phyloP scores from a whole-genome alignment of 2,888 invertebrate species.

The Cyrtodaria siliqua region DNA sequence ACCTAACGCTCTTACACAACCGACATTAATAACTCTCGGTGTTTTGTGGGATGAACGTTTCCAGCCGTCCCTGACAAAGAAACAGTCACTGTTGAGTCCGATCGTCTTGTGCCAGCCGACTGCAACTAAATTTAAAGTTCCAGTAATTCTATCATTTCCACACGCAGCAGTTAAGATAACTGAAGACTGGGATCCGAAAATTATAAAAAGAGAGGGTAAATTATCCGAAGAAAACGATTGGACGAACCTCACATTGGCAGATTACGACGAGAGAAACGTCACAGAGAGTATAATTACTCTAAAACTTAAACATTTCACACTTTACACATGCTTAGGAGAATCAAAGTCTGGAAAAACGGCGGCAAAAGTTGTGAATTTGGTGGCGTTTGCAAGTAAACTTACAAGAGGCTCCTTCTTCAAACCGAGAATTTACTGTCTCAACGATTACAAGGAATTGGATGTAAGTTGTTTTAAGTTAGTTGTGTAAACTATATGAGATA shows the following conservation, averaged over 20 bases:
- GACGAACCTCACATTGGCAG: slow-evolving; percentile 49
- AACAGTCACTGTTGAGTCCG: slow-evolving; percentile 63
- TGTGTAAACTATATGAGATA: too few relatives aligned
- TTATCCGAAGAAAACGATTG: slow-evolving; percentile 40
- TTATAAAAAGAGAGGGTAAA: slow-evolving; percentile 54
- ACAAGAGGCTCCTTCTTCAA: slow-evolving; percentile 55
- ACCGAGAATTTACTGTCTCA: slow-evolving; percentile 66
- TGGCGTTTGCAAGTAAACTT: slow-evolving; percentile 63
- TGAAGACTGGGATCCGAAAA: slow-evolving; percentile 55
- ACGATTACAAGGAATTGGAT: slow-evolving; percentile 63
- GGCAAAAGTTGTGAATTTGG: slow-evolving; percentile 65
- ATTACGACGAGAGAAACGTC: slow-evolving; percentile 43
- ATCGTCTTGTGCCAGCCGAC: slow-evolving; percentile 68
- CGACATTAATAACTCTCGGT: slow-evolving; percentile 58
- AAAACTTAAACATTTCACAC: slow-evolving; percentile 66
- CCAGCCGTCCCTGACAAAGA: slow-evolving; percentile 48
- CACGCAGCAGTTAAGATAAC: slow-evolving; percentile 63
- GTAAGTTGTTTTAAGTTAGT: slow-evolving; percentile 35
- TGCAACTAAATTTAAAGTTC: slow-evolving; percentile 52
- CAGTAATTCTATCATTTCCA: slow-evolving; percentile 65
- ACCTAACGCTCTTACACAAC: slow-evolving; percentile 44
- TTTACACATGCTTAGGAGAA: slow-evolving; percentile 63
- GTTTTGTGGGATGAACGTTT: slow-evolving; percentile 60
- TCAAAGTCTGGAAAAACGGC: slow-evolving; percentile 52
- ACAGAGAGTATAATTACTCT: slow-evolving; percentile 34